Conservation (phyloP, 2,113 vertebrate species). For the Octodon degus region DNA sequence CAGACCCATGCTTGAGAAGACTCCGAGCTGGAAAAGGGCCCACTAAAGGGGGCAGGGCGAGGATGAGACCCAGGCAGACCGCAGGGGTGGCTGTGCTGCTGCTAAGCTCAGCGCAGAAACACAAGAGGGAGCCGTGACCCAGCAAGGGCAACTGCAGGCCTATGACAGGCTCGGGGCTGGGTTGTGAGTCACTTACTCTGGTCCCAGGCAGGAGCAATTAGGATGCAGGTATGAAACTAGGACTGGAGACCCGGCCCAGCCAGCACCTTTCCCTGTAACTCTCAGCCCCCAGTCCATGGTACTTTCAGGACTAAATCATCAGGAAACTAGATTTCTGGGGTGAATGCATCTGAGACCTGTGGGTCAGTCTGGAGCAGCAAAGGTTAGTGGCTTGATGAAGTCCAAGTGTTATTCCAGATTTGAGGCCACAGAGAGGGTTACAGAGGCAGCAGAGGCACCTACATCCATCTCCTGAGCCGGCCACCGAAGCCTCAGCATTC, state of each 20-base stretch:
- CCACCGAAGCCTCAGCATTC: not conserved
- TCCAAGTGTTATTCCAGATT: not conserved
- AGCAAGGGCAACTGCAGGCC: not conserved
- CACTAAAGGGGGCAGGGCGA: not conserved
- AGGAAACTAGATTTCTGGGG: not conserved
- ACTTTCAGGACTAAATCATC: not conserved
- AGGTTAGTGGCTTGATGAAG: not conserved
- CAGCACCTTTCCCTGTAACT: not conserved
- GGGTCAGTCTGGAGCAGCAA: not conserved
- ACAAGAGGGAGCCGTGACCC: not conserved
- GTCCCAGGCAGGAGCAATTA: not conserved
- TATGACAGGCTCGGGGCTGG: not conserved
- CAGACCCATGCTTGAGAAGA: not conserved
- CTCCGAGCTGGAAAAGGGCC: not conserved
- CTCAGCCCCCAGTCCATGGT: not conserved
- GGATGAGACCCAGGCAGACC: not conserved
- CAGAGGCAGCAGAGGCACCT: not conserved
- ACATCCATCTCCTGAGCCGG: not conserved
- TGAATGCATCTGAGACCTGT: not conserved
- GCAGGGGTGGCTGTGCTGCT: not conserved
- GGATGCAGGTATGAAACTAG: not conserved
- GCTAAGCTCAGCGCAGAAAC: slow-evolving; percentile 23
- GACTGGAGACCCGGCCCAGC: not conserved
- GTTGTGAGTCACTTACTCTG: not conserved
- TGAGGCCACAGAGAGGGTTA: not conserved